Evolutionary conservation across 2,888 invertebrate species (phyloP), one percentile per base, ranked within the genome.

Genomic region (Cataglyphis altisquamis): DNA sequence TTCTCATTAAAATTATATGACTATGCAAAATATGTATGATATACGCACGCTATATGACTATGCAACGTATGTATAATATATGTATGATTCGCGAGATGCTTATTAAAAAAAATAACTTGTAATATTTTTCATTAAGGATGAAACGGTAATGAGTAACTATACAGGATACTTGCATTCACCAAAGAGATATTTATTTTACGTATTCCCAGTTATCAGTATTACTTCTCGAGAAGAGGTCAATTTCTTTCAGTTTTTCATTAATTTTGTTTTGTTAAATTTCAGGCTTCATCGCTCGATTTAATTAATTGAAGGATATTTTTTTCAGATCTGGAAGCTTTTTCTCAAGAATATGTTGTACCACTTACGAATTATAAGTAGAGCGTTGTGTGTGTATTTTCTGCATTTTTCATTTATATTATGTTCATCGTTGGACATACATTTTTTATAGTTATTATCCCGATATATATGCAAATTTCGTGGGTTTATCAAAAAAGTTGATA

Each of bases 401-500:
- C 10, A 15, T 77, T 77, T 52, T 52, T 77, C 8, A 29, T 67
- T 77, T 25, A 15, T 3, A 41, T 2, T 12, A 21, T 15, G 29
- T 29, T 32, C 29, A 15, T 41, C n/a, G 5, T 66, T 36, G 39
- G 21, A 21, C 32, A 29, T 21, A 12, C 8, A 12, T 18, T 41
- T 57, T 62, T 41, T 41, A 12, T 0, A 1, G 18, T 70, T 72
- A 60, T 70, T 52, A 60, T 70, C 60, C 21, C 41, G 29, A 72
- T 45, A n/a, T 21, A 55, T 21, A 60, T 68, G 18, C 29, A 67
- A 12, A 68, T 70, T 36, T 18, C 72, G 12, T 25, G 18, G 45
- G 45, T 72, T 48, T 45, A 60, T 72, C 21, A 21, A 70, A 80
- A 80, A 80, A 62, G 60, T 70, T 70, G 72, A 60, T 57, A 72